Evolutionary conservation across 2,888 invertebrate species (phyloP).

Genomic region (Odontothrips loti): DNA sequence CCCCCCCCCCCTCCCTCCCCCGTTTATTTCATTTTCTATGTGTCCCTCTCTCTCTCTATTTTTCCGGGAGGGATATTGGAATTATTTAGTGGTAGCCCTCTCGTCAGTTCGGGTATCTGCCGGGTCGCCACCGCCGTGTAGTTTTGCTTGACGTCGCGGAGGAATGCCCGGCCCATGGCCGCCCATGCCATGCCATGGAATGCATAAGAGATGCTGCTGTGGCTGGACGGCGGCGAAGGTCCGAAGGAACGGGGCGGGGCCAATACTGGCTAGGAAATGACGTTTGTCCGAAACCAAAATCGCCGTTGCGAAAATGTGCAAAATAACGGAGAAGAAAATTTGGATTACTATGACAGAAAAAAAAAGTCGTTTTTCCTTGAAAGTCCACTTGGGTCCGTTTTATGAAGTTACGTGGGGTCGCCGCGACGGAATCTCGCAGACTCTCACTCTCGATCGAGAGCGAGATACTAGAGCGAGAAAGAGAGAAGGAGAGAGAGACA

Average conservation of each 20-base stretch:
- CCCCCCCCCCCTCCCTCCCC: neutral
- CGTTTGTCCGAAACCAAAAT: neutral
- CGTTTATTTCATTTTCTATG: neutral
- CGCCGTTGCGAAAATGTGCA: neutral
- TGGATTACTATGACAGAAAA: too few species aligned
- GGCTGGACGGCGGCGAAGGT: neutral
- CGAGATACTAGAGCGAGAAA: too few species aligned
- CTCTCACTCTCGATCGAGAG: neutral
- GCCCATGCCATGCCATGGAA: neutral
- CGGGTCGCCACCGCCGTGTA: neutral
- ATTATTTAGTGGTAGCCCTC: slow-evolving; percentile 16
- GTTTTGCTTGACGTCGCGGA: neutral
- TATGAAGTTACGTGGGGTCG: too few species aligned
- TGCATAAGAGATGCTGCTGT: neutral
- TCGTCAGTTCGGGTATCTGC: slow-evolving; percentile 15
- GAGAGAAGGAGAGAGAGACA: too few species aligned
- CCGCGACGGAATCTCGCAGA: too few species aligned
- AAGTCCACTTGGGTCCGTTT: too few species aligned
- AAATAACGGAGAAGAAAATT: too few species aligned
- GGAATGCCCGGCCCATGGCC: neutral
- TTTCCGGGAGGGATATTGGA: neutral
- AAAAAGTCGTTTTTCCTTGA: too few species aligned
- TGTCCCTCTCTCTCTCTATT: neutral
- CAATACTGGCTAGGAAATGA: neutral
- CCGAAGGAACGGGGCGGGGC: neutral